Conservation (phyloP, 2,113 vertebrate genomes). For the Columba livia region DNA sequence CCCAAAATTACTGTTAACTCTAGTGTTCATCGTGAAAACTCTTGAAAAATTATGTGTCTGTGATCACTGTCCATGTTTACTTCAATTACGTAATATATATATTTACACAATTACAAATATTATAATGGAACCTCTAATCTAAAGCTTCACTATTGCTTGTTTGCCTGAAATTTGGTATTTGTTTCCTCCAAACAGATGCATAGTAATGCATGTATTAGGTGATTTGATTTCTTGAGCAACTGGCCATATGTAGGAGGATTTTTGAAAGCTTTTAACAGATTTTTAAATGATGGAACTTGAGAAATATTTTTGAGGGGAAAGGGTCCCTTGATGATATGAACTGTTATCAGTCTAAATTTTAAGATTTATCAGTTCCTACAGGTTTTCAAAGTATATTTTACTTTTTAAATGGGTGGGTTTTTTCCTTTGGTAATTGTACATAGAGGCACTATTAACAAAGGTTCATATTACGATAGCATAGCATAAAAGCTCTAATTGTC, state of each 20-base stretch:
- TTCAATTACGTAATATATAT: neutral
- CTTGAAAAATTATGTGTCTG: neutral
- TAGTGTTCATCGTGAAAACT: neutral
- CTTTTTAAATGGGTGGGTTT: conserved; percentile 24
- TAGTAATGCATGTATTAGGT: neutral
- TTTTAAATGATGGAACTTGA: conserved; percentile 9
- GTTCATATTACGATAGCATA: neutral
- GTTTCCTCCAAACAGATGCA: neutral
- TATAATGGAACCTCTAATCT: neutral
- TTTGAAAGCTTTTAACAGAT: neutral
- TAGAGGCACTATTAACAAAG: conserved; percentile 42
- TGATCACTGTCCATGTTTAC: neutral
- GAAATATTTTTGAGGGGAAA: neutral
- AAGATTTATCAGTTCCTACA: conserved; percentile 16
- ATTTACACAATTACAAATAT: neutral
- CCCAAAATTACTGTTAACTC: neutral
- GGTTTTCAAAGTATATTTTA: conserved; percentile 18
- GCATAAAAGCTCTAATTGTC: conserved; percentile 43
- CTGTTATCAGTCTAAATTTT: conserved; percentile 40
- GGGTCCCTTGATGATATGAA: neutral
- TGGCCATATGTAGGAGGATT: neutral
- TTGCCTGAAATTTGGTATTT: neutral
- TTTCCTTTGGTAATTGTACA: conserved; percentile 28
- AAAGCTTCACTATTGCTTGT: neutral
- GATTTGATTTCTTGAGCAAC: neutral